Conservation (phyloP, 2,797 vertebrate species). For the Cynodonichthys magdalenae region DNA sequence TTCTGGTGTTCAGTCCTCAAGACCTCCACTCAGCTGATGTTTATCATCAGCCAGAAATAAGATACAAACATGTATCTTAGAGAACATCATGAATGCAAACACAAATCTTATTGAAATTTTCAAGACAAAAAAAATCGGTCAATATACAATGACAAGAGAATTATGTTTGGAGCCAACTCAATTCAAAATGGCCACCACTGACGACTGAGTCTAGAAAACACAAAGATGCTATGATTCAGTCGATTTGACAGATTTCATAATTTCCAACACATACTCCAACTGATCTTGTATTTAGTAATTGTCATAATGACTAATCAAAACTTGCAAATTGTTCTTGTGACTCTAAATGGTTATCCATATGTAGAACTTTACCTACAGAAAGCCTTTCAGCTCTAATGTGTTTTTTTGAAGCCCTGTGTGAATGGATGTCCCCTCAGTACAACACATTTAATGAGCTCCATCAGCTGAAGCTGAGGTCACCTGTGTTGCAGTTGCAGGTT, state of each 20-base stretch:
- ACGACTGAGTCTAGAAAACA: too few relatives aligned
- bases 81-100: too few relatives aligned
- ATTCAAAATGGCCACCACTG: too few relatives aligned
- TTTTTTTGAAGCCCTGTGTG: constrained; percentile 15
- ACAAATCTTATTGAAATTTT: too few relatives aligned
- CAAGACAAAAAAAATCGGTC: too few relatives aligned
- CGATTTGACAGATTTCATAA: too few relatives aligned
- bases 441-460: constrained; percentile 42
- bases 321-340: background rate
- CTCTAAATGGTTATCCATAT: background rate
- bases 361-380: background rate
- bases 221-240: too few relatives aligned
- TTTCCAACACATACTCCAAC: too few relatives aligned
- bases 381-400: constrained; percentile 13
- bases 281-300: too few relatives aligned
- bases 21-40: constrained; percentile 18
- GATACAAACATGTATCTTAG: too few relatives aligned
- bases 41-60: constrained; percentile 4
- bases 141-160: too few relatives aligned
- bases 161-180: too few relatives aligned
- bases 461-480: constrained; percentile 40
- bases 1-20: constrained; percentile 17
- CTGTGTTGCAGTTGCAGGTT: constrained; percentile 30
- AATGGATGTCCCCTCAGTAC: constrained; percentile 22
- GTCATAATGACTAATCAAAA: constrained; percentile 1